These are phyloP conservation scores for Drosophila greeni DNA, from an alignment of 2,888 invertebrate genomes.

Conservation along the genomic window DNA sequence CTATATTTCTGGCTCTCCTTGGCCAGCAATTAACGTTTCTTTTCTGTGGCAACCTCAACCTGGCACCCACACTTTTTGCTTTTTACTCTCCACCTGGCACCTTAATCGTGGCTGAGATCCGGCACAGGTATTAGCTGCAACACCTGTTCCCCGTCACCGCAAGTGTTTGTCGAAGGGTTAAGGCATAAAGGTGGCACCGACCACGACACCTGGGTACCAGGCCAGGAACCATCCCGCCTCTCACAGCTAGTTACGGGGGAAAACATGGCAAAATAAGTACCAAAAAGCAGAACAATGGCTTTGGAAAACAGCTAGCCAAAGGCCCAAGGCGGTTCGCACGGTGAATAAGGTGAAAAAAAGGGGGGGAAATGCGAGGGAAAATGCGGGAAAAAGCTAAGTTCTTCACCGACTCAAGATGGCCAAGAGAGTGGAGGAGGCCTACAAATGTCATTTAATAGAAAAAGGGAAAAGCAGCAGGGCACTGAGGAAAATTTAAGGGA, in stretches of 20 bases:
- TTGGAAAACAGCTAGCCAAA: slow-evolving; percentile 8
- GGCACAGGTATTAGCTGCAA: slow-evolving; percentile 18
- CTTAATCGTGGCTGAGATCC: slow-evolving; percentile 1
- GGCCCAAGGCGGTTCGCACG: slow-evolving; percentile 35
- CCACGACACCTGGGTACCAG: slow-evolving; percentile 29
- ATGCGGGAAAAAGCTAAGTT: slow-evolving; percentile 7
- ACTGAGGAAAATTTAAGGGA: neutral
- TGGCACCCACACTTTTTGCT: neutral
- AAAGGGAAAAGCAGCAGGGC: slow-evolving; percentile 8
- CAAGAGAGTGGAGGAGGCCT: slow-evolving; percentile 49
- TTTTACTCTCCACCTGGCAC: slow-evolving; percentile 3
- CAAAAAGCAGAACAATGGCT: slow-evolving; percentile 29
- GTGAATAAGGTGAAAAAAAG: neutral
- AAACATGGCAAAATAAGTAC: slow-evolving; percentile 22
- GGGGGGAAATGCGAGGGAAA: slow-evolving; percentile 1
- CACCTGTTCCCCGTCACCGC: slow-evolving; percentile 28
- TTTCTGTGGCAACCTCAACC: neutral
- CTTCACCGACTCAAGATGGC: slow-evolving; percentile 11
- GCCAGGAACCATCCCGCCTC: slow-evolving; percentile 9
- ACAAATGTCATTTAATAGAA: slow-evolving; percentile 56
- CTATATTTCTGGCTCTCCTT: too few species aligned
- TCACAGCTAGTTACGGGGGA: slow-evolving; percentile 11
- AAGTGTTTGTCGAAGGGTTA: slow-evolving; percentile 27
- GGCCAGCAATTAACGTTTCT: neutral
- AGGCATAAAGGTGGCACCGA: slow-evolving; percentile 11